These are phyloP conservation scores for Anabacerthia variegaticeps DNA, from an alignment of 2,797 vertebrate species.

Conservation along the genomic window DNA sequence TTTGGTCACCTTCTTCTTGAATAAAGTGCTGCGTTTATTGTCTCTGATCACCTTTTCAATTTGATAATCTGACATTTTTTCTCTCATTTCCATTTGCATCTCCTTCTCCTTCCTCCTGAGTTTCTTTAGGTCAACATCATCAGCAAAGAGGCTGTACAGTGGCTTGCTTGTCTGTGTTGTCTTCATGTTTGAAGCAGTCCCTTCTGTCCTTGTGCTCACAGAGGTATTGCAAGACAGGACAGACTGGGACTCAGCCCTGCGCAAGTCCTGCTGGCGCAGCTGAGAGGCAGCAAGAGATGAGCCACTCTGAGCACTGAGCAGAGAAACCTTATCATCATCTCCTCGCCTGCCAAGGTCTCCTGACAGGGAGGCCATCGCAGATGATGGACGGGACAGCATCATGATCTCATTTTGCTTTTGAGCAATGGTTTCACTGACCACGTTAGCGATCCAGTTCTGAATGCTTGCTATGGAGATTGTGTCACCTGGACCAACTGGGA, in stretches of 20 bases:
- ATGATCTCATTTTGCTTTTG: slow-evolving; percentile 91
- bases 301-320: slow-evolving; percentile 78
- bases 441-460: slow-evolving; percentile 94
- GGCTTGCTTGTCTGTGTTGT: slow-evolving; percentile 87
- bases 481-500: slow-evolving; percentile 83
- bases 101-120: slow-evolving; percentile 88
- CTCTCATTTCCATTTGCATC: slow-evolving; percentile 87
- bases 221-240: slow-evolving; percentile 67
- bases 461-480: slow-evolving; percentile 90
- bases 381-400: slow-evolving; percentile 77
- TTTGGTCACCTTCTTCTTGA: slow-evolving; percentile 91
- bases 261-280: slow-evolving; percentile 30
- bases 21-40: slow-evolving; percentile 92
- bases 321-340: slow-evolving; percentile 85
- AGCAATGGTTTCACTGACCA: slow-evolving; percentile 92
- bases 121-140: slow-evolving; percentile 87
- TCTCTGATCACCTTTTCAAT: slow-evolving; percentile 90
- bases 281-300: slow-evolving; percentile 71
- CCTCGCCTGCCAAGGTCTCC: slow-evolving; percentile 55
- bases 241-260: slow-evolving; percentile 72
- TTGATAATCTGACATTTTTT: slow-evolving; percentile 88
- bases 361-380: slow-evolving; percentile 73
- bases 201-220: not conserved
- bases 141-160: slow-evolving; percentile 91
- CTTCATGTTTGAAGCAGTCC: slow-evolving; percentile 12